Conservation (phyloP, 1,140 invertebrate genomes). For the Cotesia glomerata region DNA sequence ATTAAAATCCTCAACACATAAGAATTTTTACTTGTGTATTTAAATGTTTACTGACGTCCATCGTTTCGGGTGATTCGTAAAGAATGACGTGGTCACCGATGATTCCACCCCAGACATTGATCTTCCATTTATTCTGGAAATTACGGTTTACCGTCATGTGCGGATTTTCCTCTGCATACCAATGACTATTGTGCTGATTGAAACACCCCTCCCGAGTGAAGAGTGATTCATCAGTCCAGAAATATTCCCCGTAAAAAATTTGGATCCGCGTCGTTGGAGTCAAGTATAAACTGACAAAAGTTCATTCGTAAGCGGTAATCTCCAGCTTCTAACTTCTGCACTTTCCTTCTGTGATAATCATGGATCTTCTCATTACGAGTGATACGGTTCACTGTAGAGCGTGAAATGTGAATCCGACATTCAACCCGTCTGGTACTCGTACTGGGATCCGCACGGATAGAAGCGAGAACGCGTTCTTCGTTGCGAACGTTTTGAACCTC, state of each 20-base stretch:
- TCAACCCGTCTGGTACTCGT: neutral
- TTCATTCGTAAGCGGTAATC: neutral
- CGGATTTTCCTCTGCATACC: neutral
- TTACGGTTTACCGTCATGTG: neutral
- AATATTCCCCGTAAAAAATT: neutral
- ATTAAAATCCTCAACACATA: too few relatives aligned
- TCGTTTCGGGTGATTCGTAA: too few relatives aligned
- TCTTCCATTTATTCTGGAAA: neutral
- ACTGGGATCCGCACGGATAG: neutral
- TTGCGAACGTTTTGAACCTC: too few relatives aligned
- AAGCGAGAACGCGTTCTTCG: too few relatives aligned
- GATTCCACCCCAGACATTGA: neutral
- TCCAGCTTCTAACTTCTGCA: neutral
- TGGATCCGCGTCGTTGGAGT: neutral
- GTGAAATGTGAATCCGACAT: neutral
- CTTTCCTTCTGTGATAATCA: neutral
- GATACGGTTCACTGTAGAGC: neutral
- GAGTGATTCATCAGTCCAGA: neutral
- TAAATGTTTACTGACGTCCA: too few relatives aligned
- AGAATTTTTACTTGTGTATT: too few relatives aligned
- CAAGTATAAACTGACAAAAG: neutral
- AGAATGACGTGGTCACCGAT: neutral
- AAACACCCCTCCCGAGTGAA: neutral
- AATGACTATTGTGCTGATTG: neutral
- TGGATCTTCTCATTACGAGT: neutral